Evolutionary conservation across 1,140 invertebrate genomes (phyloP), one percentile per base, ranked within the genome.

Genomic region (Zaprionus capensis): DNA sequence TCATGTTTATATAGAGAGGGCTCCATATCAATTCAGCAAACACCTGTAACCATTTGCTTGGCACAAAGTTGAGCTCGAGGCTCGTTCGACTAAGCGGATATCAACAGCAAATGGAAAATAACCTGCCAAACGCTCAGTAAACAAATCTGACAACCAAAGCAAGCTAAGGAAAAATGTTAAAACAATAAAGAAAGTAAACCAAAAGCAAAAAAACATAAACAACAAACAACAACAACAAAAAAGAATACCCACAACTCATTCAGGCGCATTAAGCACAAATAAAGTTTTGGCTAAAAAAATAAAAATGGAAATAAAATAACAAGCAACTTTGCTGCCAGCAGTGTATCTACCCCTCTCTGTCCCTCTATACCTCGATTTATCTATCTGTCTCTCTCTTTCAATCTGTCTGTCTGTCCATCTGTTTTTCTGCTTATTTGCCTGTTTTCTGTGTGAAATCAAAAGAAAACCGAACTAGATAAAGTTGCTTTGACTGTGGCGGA

Each of bases 381-480:
- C 41, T 44, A 6, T 44, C 41, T 44, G 41, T 17, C n/a, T 44
- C 41, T 7, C 14, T 5, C 38, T n/a, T 4, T 17, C 7, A 7
- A n/a, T 46, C 7, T 3, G 1, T 44, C 6, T 17, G 41, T 44
- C 7, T 44, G 6, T n/a, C 34, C 56, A 24, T 66, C 22, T 41
- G 38, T 41, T 41, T 41, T 15, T 41, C 38, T 6, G 38, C 15
- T 15, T 41, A 38, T 61, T 36, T 59, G 51, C 46, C 55, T 46
- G 5, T 53, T 14, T 62, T 34, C 12, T 71, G 46, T 38, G 28
- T 71, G 61, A 70, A 61, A 64, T 80, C 66, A 64, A 75, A 78
- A 75, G 78, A 78, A 83, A 83, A 83, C 51, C 62, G 68, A 74
- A 80, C 81, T 76, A 73, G 81, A 83, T 83, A 80, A 80, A 83